A percentile compares a stretch with the other conserved stretches of the same genome.
Evolutionary conservation across 2,888 invertebrate species (phyloP).

Genomic region (Ichneumoninae sp.): DNA sequence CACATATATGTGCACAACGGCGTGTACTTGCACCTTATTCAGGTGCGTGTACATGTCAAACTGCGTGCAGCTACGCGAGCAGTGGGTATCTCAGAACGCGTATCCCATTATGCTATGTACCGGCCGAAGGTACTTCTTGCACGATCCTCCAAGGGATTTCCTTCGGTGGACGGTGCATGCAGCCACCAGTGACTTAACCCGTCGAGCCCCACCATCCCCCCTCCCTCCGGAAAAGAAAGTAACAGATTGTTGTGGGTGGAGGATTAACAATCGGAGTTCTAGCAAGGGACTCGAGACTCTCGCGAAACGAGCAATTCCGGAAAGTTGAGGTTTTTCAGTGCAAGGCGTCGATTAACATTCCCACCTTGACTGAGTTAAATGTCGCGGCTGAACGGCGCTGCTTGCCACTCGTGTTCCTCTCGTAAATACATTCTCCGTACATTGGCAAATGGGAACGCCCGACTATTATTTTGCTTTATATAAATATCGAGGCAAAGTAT

Average conservation of each 20-base stretch:
- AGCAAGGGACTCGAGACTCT: conserved; percentile 1
- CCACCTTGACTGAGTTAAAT: no score
- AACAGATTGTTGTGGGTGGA: conserved; percentile 78
- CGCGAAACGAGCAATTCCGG: neutral
- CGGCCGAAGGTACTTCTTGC: neutral
- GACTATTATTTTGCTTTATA: conserved; percentile 68
- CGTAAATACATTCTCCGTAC: conserved; percentile 23
- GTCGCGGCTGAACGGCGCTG: no score
- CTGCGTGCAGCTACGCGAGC: conserved; percentile 1
- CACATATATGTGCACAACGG: neutral
- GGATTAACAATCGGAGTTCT: conserved; percentile 74
- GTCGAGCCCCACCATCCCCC: conserved; percentile 57
- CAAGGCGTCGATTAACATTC: neutral
- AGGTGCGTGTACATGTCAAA: conserved; percentile 18
- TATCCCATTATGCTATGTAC: conserved; percentile 52
- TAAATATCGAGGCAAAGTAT: conserved; percentile 78
- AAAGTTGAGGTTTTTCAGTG: neutral
- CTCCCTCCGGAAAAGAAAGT: conserved; percentile 74
- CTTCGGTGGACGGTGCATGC: conserved; percentile 63
- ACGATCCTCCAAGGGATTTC: conserved; percentile 62
- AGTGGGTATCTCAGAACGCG: conserved; percentile 35
- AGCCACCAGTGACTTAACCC: conserved; percentile 74
- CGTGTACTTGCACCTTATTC: conserved; percentile 23
- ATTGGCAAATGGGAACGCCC: conserved; percentile 59
- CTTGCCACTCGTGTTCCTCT: conserved; percentile 35